phyloP scores from a whole-genome alignment of 2,888 invertebrate species.

The Heliconius hortense region DNA sequence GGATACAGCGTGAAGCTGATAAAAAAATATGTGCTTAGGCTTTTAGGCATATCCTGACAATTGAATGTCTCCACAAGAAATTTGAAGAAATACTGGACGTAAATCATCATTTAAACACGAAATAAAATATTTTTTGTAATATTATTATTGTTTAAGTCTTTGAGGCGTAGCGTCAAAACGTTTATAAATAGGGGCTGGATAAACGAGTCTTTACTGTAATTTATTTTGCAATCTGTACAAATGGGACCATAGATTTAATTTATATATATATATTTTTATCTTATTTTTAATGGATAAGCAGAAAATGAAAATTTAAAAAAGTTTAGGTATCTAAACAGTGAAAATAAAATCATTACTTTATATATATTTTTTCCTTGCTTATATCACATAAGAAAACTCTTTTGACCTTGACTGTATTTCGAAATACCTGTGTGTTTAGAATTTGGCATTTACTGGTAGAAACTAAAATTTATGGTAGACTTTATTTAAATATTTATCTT shows the following conservation, averaged over 20 bases:
- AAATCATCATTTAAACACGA: no score
- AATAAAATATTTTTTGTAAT: no score
- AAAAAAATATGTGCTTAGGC: no score
- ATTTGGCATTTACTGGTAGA: slow-evolving; percentile 61
- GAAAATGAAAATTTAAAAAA: no score
- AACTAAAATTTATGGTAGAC: slow-evolving; percentile 18
- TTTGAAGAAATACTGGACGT: neutral
- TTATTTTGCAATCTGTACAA: slow-evolving; percentile 6
- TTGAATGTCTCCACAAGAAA: neutral
- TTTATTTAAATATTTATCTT: slow-evolving; percentile 22
- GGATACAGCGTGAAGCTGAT: no score
- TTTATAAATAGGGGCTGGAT: neutral
- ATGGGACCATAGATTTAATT: slow-evolving; percentile 14
- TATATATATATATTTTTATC: neutral
- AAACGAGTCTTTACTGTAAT: neutral
- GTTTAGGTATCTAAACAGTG: no score
- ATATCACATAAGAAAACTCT: slow-evolving; percentile 39
- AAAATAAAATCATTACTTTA: neutral
- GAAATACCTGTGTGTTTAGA: slow-evolving; percentile 38
- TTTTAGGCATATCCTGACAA: neutral
- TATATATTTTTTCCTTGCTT: neutral
- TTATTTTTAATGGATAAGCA: neutral
- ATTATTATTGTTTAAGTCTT: no score
- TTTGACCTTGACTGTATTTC: slow-evolving; percentile 51
- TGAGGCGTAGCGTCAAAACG: no score